A percentile compares a stretch with the other conserved stretches of the same genome.
Conservation (phyloP, 92 coral and sea anemone genomes). For the Pocillopora meandrina region DNA sequence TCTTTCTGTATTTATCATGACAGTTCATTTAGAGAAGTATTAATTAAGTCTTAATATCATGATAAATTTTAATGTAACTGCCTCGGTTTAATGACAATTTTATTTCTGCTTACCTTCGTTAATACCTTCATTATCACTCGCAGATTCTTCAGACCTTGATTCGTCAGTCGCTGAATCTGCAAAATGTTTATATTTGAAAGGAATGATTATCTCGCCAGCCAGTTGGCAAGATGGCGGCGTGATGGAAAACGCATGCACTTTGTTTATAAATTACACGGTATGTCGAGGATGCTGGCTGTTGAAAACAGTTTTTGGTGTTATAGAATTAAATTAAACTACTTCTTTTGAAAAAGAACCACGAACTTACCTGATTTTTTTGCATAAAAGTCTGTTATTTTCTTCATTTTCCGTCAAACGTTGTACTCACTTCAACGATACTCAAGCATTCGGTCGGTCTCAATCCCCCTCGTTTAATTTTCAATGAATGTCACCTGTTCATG, state of each 20-base stretch:
- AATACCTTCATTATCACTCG: slow-evolving; percentile 31
- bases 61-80: slow-evolving; percentile 17
- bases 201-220: slow-evolving; percentile 43
- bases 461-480: slow-evolving; percentile 28
- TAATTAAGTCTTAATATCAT: neutral
- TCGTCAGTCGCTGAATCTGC: slow-evolving; percentile 35
- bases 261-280: slow-evolving; percentile 21
- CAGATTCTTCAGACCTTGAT: slow-evolving; percentile 49
- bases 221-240: slow-evolving; percentile 10
- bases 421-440: neutral
- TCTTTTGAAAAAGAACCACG: slow-evolving; percentile 18
- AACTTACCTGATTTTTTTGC: slow-evolving; percentile 24
- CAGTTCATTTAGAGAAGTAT: slow-evolving; percentile 23
- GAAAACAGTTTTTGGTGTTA: slow-evolving; percentile 16
- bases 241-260: slow-evolving; percentile 2
- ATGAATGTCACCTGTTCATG: slow-evolving; percentile 21
- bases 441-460: slow-evolving; percentile 12
- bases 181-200: slow-evolving; percentile 52
- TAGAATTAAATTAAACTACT: slow-evolving; percentile 12
- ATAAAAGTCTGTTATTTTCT: slow-evolving; percentile 33
- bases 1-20: slow-evolving; percentile 3
- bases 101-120: slow-evolving; percentile 53
- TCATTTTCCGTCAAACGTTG: neutral
- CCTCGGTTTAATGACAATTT: slow-evolving; percentile 38
- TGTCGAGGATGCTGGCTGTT: slow-evolving; percentile 28